These are phyloP conservation scores for Lasioglossum zephyrum DNA, from an alignment of 2,888 invertebrate species.

Conservation along the genomic window DNA sequence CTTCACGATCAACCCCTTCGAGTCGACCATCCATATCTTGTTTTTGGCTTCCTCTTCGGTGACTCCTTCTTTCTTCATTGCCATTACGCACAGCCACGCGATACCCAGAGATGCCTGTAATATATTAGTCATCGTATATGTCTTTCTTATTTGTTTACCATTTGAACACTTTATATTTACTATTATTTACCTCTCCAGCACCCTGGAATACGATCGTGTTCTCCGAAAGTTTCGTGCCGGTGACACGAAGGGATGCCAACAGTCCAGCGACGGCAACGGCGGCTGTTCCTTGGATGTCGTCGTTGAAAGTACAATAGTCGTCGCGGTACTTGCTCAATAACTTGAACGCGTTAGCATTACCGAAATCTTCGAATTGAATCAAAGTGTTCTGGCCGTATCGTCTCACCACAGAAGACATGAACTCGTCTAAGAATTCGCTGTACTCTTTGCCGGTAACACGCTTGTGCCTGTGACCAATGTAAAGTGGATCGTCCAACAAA, in stretches of 20 bases:
- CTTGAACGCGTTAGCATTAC: constrained; percentile 97
- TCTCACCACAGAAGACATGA: constrained; percentile 95
- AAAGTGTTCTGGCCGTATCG: constrained; percentile 94
- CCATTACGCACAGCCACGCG: constrained; percentile 95
- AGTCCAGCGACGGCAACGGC: constrained; percentile 98
- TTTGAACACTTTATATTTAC: neutral
- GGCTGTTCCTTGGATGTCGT: constrained; percentile 99
- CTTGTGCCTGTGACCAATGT: constrained; percentile 95
- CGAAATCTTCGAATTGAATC: constrained; percentile 99
- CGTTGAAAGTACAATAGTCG: constrained; percentile 98
- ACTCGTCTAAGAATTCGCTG: constrained; percentile 98
- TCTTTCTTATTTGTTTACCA: neutral
- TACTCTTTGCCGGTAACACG: constrained; percentile 94
- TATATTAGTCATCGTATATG: neutral
- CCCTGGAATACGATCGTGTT: constrained; percentile 97
- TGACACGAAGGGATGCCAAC: constrained; percentile 93
- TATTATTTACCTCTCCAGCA: constrained; percentile 93
- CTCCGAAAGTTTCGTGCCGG: constrained; percentile 92
- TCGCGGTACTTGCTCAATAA: constrained; percentile 95
- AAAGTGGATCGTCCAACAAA: constrained; percentile 96
- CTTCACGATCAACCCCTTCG: constrained; percentile 96
- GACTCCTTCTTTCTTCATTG: constrained; percentile 95
- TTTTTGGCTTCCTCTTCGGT: constrained; percentile 90
- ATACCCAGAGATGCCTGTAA: constrained; percentile 95
- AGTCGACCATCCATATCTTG: constrained; percentile 98